Percentiles rank a stretch among this genome's conserved stretches.
phyloP scores from a whole-genome alignment of 1,140 invertebrate species.

The Aphis craccivora region DNA sequence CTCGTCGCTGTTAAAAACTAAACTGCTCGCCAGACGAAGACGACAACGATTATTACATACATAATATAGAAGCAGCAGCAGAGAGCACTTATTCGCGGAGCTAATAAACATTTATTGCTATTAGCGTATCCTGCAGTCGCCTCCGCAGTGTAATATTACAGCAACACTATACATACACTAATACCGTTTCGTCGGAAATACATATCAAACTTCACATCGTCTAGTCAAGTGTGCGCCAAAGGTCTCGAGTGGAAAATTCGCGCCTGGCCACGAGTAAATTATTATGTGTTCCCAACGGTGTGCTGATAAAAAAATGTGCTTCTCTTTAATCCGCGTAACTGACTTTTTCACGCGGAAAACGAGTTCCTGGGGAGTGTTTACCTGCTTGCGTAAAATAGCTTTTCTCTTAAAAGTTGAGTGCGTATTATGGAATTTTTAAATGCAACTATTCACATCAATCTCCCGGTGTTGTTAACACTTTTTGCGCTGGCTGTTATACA shows the following conservation, averaged over 20 bases:
- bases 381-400: neutral
- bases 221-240: neutral
- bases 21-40: neutral
- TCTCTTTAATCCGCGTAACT: neutral
- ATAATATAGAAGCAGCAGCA: neutral
- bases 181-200: neutral
- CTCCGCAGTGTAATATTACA: neutral
- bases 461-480: neutral
- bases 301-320: neutral
- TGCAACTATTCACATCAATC: slow-evolving; percentile 16
- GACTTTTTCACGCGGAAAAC: neutral
- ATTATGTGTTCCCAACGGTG: slow-evolving; percentile 25
- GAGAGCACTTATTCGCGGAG: neutral
- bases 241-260: neutral
- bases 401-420: slow-evolving; percentile 26
- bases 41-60: neutral
- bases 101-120: slow-evolving; percentile 17
- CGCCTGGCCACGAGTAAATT: neutral
- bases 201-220: slow-evolving; percentile 8
- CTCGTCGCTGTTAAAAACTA: neutral
- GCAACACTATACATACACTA: neutral
- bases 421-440: slow-evolving; percentile 10
- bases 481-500: neutral
- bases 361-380: slow-evolving; percentile 19
- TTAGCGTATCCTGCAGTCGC: neutral